A percentile compares a stretch with the other conserved stretches of the same genome.
phyloP scores from a whole-genome alignment of 1,140 invertebrate species.

The Eumaeus atala region DNA sequence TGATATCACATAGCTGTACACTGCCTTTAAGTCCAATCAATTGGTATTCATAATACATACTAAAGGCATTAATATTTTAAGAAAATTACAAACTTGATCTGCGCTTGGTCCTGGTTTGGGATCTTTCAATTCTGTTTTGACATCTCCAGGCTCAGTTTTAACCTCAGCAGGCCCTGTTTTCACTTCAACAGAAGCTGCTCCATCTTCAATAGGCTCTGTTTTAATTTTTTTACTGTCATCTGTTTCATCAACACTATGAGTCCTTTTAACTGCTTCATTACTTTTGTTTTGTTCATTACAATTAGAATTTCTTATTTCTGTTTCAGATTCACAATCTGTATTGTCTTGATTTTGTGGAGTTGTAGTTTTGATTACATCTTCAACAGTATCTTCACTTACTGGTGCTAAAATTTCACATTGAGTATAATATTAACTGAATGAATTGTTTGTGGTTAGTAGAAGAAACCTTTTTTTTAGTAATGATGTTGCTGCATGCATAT shows the following conservation, averaged over 20 bases:
- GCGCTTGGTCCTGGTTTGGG: slow-evolving; percentile 14
- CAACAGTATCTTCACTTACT: too few species aligned
- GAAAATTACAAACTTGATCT: slow-evolving; percentile 18
- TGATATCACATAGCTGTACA: too few species aligned
- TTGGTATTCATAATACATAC: too few species aligned
- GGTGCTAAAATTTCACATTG: too few species aligned
- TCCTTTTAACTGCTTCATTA: slow-evolving; percentile 23
- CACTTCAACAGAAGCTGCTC: not conserved
- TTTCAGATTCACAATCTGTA: slow-evolving; percentile 5
- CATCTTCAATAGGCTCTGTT: slow-evolving; percentile 17
- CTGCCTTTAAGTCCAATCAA: too few species aligned
- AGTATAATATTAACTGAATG: too few species aligned
- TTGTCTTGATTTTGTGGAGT: not conserved
- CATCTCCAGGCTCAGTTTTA: slow-evolving; percentile 18
- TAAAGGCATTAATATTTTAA: not conserved
- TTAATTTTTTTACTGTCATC: slow-evolving; percentile 29
- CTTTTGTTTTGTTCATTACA: not conserved
- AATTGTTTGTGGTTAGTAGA: too few species aligned
- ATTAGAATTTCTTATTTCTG: slow-evolving; percentile 1
- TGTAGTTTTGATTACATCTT: too few species aligned
- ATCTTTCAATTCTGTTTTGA: slow-evolving; percentile 9
- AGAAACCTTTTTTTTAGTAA: too few species aligned
- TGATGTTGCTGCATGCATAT: too few species aligned
- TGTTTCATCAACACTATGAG: slow-evolving; percentile 20
- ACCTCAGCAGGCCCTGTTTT: not conserved